Evolutionary conservation across 35 echinoderm and acorn worm species (phyloP).

Genomic region (Anneissia japonica): DNA sequence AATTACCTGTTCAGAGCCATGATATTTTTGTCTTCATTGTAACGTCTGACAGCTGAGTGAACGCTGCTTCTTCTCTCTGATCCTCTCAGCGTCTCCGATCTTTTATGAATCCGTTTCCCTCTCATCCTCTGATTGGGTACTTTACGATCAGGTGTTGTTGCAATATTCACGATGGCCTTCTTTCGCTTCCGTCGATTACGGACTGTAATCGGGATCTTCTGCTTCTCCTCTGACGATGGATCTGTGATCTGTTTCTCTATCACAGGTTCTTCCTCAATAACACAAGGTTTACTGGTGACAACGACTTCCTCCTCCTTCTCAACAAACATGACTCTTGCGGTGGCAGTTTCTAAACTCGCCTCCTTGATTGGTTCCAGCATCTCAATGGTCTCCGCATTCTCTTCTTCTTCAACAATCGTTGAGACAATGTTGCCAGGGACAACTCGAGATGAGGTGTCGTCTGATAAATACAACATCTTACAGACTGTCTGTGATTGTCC

Average conservation of each 20-base stretch:
- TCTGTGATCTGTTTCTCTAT: background rate
- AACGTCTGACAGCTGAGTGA: constrained; percentile 81
- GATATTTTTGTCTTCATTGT: constrained; percentile 96
- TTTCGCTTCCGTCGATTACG: background rate
- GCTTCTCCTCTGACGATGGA: background rate
- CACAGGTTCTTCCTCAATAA: background rate
- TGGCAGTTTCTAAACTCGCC: background rate
- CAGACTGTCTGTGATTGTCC: background rate
- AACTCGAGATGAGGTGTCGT: background rate
- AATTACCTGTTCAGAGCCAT: constrained; percentile 87
- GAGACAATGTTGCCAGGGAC: background rate
- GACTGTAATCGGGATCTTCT: background rate
- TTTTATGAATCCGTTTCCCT: constrained; percentile 57
- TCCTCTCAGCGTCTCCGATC: constrained; percentile 80
- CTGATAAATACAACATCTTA: background rate
- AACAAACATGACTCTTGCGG: background rate
- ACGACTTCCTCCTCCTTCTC: background rate
- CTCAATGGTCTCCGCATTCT: background rate
- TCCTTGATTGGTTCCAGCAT: background rate
- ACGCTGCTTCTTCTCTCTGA: constrained; percentile 95
- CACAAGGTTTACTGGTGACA: background rate
- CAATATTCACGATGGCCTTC: background rate
- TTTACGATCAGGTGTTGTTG: background rate
- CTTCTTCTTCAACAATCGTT: background rate
- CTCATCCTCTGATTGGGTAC: background rate